Evolutionary conservation across 2,797 vertebrate species (phyloP).

Genomic region (Catostomus latipinnis): DNA sequence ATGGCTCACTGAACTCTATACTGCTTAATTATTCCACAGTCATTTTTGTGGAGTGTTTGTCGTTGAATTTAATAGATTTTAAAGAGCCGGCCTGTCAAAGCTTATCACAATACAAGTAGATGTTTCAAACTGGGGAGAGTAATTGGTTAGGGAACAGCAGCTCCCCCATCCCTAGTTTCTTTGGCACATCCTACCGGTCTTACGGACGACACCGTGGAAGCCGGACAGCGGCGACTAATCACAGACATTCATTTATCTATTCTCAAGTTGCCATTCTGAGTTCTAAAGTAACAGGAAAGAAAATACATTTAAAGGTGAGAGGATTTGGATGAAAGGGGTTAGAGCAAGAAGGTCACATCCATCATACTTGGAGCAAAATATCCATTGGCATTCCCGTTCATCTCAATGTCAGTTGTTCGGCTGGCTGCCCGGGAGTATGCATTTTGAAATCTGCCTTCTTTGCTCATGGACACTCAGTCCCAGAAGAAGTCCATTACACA

Average conservation of each 20-base stretch:
- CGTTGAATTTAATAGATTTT: slow-evolving; percentile 62
- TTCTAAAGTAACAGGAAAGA: slow-evolving; percentile 68
- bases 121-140: slow-evolving; percentile 61
- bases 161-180: slow-evolving; percentile 48
- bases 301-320: slow-evolving; percentile 67
- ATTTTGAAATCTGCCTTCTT: too few relatives aligned
- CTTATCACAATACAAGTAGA: slow-evolving; percentile 70
- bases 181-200: slow-evolving; percentile 62
- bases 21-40: slow-evolving; percentile 69
- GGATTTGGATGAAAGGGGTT: slow-evolving; percentile 59
- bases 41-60: slow-evolving; percentile 60
- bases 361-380: too few relatives aligned
- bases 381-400: too few relatives aligned
- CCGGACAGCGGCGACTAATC: slow-evolving; percentile 69
- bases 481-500: too few relatives aligned
- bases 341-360: too few relatives aligned
- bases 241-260: slow-evolving; percentile 63
- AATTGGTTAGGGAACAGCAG: slow-evolving; percentile 57
- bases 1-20: slow-evolving; percentile 68
- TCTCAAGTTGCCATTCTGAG: slow-evolving; percentile 29
- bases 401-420: too few relatives aligned
- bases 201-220: slow-evolving; percentile 72
- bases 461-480: too few relatives aligned
- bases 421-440: too few relatives aligned
- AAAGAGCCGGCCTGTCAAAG: slow-evolving; percentile 67